Base-by-base conservation (phyloP, 2,888 invertebrate species). In the Esperia sulphurella region DNA sequence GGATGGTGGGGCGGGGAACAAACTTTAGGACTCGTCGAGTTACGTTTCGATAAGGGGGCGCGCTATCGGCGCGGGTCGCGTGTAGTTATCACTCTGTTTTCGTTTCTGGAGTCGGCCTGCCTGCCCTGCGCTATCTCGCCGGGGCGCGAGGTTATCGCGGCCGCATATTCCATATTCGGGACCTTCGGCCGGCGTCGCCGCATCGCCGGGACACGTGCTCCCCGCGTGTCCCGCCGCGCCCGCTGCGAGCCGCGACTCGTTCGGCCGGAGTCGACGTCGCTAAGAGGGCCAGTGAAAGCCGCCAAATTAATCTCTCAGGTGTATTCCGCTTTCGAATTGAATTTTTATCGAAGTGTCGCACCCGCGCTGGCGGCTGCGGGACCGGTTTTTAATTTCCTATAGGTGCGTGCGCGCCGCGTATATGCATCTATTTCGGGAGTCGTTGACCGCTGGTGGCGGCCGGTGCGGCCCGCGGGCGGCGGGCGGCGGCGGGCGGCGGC, bases 341-440 rank as follows among this genome's bases (percentile, higher is more conserved):
- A 82, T 83, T 77, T 80, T 82, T 74, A 81, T 81, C 65, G 69
- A 71, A 69, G 79, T 78, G 78, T 74, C 77, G 70, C 72, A 72
- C 67, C 66, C 59, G 52, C 57, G 30, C 30, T 8, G n/a, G 35
- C 35, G n/a, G n/a, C 35, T n/a, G n/a, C 65, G 71, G 69, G 84
- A 86, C 87, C 86, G 87, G 87, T 88, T 87, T 80, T 79, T 73
- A 68, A 71, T 73, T 71, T 78, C 76, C 66, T 81, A 77, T 79
- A 78, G 83, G 79, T n/a, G n/a, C 78, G 83, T 71, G 75, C 72
- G 71, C 72, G 73, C 68, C 31, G 1, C 31, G 9, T 35, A 21
- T 72, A 76, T 75, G 84, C 84, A 75, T 83, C 86, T 86, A 86
- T 86, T 88, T 88, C 83, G 87, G 86, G 85, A 86, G 87, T 87